Evolutionary conservation across 2,797 vertebrate genomes (phyloP).

Genomic region (Perodicticus potto): DNA sequence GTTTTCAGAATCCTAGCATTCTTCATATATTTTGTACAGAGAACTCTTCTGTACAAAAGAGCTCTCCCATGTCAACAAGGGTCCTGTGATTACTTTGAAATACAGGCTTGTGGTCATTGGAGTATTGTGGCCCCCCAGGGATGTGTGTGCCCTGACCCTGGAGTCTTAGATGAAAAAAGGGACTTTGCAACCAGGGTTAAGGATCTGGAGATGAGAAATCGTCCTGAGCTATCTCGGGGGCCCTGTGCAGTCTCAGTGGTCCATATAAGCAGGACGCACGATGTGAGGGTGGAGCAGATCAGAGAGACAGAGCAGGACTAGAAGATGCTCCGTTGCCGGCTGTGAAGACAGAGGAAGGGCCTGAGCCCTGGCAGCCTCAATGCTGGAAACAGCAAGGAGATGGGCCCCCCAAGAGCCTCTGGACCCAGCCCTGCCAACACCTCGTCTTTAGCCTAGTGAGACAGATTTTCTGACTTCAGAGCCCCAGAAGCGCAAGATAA

Average conservation of each 20-base stretch:
- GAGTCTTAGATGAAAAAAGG: background rate
- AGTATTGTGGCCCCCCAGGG: background rate
- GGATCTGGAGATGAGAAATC: background rate
- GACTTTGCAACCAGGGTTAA: background rate
- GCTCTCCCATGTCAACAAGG: background rate
- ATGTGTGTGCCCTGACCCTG: fast-evolving
- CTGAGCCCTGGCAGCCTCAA: background rate
- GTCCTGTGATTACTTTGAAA: too few relatives aligned
- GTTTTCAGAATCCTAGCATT: fast-evolving
- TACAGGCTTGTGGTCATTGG: fast-evolving
- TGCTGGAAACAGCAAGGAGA: background rate
- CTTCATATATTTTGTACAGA: background rate
- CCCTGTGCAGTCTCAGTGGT: too few relatives aligned
- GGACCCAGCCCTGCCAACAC: background rate
- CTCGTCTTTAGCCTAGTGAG: background rate
- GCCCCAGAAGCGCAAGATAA: too few relatives aligned
- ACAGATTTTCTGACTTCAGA: background rate
- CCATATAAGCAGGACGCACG: background rate
- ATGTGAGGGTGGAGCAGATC: background rate
- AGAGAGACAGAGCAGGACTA: too few relatives aligned
- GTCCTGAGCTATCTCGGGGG: background rate
- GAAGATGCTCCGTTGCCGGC: fast-evolving
- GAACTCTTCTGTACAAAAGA: too few relatives aligned
- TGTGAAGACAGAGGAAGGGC: too few relatives aligned
- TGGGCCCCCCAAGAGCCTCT: background rate